A percentile compares a stretch with the other conserved stretches of the same genome.
These are phyloP conservation scores for Stegostoma tigrinum DNA, from an alignment of 2,113 vertebrate genomes.

Conservation along the genomic window DNA sequence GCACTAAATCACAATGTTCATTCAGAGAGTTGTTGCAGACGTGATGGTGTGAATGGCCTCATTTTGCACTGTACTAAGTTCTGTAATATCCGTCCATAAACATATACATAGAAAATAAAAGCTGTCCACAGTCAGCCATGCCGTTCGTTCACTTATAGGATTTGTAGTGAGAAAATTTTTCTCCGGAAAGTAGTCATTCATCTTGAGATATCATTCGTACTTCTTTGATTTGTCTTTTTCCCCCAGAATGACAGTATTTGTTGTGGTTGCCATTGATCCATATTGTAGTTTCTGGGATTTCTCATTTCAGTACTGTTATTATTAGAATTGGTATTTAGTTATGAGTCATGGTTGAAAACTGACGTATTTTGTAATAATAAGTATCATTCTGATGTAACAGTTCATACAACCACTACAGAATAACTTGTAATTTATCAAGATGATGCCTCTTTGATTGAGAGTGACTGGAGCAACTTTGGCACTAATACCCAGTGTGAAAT, in stretches of 20 bases:
- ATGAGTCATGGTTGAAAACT: constrained; percentile 21
- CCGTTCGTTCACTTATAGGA: not conserved
- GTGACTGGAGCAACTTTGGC: constrained; percentile 34
- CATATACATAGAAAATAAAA: not conserved
- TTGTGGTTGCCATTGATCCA: not conserved
- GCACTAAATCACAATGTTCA: too few relatives aligned
- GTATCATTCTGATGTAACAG: constrained; percentile 26
- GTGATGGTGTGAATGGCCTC: too few relatives aligned
- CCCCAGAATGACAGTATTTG: not conserved
- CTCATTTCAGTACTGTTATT: not conserved
- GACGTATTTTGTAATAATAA: not conserved
- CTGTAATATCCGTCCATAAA: not conserved
- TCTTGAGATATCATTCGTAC: not conserved
- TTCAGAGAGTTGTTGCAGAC: too few relatives aligned
- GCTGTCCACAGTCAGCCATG: not conserved
- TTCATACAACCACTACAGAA: not conserved
- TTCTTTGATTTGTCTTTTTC: not conserved
- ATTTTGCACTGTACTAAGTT: too few relatives aligned
- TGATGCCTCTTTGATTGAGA: constrained; percentile 31
- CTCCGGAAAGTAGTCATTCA: not conserved
- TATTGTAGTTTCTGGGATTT: not conserved
- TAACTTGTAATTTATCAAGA: constrained; percentile 9
- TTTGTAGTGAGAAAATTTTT: too few relatives aligned
- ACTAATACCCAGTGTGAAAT: constrained; percentile 30
- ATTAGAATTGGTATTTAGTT: not conserved